A percentile compares a stretch with the other conserved stretches of the same genome.
phyloP scores from a whole-genome alignment of 2,797 vertebrate genomes.

The Miichthys miiuy region DNA sequence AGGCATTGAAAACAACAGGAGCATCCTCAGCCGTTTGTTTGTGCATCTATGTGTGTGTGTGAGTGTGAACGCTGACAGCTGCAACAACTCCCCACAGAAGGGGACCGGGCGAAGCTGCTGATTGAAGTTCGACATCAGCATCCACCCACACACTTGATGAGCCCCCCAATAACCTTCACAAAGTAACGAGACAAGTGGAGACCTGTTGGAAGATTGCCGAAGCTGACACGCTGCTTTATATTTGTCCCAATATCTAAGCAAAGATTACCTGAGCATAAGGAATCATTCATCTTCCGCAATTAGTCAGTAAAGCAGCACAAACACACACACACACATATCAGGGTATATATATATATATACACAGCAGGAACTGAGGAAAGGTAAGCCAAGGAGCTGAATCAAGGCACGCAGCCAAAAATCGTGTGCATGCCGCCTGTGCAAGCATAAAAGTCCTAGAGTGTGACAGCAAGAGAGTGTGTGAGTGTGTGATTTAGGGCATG shows the following conservation, averaged over 20 bases:
- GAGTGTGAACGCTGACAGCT: slow-evolving; percentile 49
- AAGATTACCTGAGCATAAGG: slow-evolving; percentile 41
- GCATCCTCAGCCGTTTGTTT: not conserved
- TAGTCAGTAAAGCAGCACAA: slow-evolving; percentile 18
- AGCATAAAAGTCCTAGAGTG: slow-evolving; percentile 57
- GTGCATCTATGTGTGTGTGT: not conserved
- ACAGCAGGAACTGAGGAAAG: slow-evolving; percentile 38
- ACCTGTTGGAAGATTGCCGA: slow-evolving; percentile 27
- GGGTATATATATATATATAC: not conserved
- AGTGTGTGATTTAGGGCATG: slow-evolving; percentile 47
- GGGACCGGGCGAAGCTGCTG: slow-evolving; percentile 35
- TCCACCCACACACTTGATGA: slow-evolving; percentile 15
- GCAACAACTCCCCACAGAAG: slow-evolving; percentile 29
- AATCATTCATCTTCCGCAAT: slow-evolving; percentile 50
- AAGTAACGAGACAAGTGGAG: not conserved
- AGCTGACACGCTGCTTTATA: slow-evolving; percentile 19
- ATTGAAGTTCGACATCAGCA: slow-evolving; percentile 40
- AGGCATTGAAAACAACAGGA: slow-evolving; percentile 14
- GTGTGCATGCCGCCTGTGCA: slow-evolving; percentile 39
- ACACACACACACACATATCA: slow-evolving; percentile 17
- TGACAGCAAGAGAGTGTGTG: slow-evolving; percentile 38
- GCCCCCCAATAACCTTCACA: not conserved
- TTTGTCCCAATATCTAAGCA: slow-evolving; percentile 40
- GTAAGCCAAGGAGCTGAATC: slow-evolving; percentile 62
- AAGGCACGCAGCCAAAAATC: slow-evolving; percentile 57